Percentiles rank a stretch among this genome's conserved stretches.
These are phyloP conservation scores for Actenoides hombroni DNA, from an alignment of 2,113 vertebrate genomes.

Conservation along the genomic window DNA sequence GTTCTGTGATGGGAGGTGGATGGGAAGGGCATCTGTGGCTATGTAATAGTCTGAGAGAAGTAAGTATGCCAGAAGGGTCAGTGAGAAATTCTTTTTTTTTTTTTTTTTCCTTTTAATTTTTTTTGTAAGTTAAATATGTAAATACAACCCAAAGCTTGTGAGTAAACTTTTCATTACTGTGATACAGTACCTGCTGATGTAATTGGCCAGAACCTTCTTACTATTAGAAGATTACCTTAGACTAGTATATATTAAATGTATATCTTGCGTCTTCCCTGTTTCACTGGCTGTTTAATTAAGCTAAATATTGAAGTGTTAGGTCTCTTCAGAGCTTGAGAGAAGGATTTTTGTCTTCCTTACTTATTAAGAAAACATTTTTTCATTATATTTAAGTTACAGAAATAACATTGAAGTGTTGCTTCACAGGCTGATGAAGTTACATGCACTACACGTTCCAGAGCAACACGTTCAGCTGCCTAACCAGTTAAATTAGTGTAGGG, in stretches of 20 bases:
- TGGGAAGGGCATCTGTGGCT: not conserved
- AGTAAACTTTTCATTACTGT: not conserved
- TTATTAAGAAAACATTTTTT: not conserved
- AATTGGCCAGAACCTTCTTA: not conserved
- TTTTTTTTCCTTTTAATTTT: not conserved
- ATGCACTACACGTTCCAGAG: not conserved
- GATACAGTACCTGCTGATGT: not conserved
- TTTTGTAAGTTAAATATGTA: not conserved
- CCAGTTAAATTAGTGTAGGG: not conserved
- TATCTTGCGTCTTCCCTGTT: not conserved
- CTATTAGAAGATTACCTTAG: not conserved
- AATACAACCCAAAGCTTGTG: not conserved
- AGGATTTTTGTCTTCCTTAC: not conserved
- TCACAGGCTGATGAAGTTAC: not conserved
- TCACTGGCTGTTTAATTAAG: not conserved
- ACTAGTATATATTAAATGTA: not conserved
- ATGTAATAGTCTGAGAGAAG: not conserved
- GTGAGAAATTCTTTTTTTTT: not conserved
- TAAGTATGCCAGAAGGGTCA: not conserved
- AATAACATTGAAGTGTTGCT: not conserved
- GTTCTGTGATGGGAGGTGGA: not conserved
- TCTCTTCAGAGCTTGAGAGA: not conserved
- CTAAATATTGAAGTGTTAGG: not conserved
- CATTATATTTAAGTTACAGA: not conserved
- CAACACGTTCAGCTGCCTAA: not conserved